Evolutionary conservation across 2,888 invertebrate species (phyloP).

Genomic region (Nycteola revayana): DNA sequence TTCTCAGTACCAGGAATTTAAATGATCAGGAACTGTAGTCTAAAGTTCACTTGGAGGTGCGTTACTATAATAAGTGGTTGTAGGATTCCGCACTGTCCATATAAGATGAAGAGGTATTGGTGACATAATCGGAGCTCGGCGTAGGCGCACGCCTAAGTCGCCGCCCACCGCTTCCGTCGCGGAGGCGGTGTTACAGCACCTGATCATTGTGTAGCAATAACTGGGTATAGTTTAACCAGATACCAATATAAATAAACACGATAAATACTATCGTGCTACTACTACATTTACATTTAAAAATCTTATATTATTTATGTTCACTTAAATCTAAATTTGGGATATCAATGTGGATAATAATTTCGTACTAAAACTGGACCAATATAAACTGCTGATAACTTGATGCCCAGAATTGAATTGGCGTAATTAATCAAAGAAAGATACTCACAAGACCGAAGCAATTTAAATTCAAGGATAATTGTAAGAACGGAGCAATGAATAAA

Average conservation of each 20-base stretch:
- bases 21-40: slow-evolving; percentile 29
- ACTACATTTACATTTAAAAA: too few species aligned
- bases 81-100: slow-evolving; percentile 58
- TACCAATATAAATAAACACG: slow-evolving; percentile 3
- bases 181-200: slow-evolving; percentile 67
- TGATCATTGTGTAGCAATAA: slow-evolving; percentile 64
- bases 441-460: slow-evolving; percentile 13
- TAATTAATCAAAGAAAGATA: slow-evolving; percentile 16
- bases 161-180: slow-evolving; percentile 77
- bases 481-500: slow-evolving; percentile 20
- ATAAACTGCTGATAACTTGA: neutral
- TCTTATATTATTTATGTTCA: too few species aligned
- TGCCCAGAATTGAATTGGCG: slow-evolving; percentile 8
- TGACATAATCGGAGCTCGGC: slow-evolving; percentile 63
- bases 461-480: slow-evolving; percentile 26
- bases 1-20: slow-evolving; percentile 27
- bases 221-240: slow-evolving; percentile 33
- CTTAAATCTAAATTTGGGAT: too few species aligned
- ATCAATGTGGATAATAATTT: too few species aligned
- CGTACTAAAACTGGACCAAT: neutral
- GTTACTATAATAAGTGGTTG: slow-evolving; percentile 36
- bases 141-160: slow-evolving; percentile 63
- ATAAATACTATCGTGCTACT: neutral
- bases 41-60: slow-evolving; percentile 23
- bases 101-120: slow-evolving; percentile 65